Conservation (phyloP, 2,888 invertebrate species). For the Eilema griseolum region DNA sequence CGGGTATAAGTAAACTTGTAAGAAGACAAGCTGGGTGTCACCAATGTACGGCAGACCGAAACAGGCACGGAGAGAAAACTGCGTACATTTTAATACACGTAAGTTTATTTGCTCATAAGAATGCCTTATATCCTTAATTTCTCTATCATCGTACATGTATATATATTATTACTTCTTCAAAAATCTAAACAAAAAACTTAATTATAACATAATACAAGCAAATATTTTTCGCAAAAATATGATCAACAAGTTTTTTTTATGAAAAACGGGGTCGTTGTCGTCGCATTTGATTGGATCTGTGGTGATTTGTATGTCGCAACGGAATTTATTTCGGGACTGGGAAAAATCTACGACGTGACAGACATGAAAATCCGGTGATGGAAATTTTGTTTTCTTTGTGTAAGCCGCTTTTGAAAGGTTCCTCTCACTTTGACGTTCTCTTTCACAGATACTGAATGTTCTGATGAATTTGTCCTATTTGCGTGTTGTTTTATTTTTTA, state of each 20-base stretch:
- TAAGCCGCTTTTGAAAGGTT: slow-evolving; percentile 64
- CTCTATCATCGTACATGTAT: neutral
- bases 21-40: too few species aligned
- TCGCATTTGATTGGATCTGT: slow-evolving; percentile 71
- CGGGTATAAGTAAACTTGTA: too few species aligned
- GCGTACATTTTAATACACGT: too few species aligned
- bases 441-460: slow-evolving; percentile 54
- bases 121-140: neutral
- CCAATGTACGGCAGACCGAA: too few species aligned
- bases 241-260: slow-evolving; percentile 51
- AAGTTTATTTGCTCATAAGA: too few species aligned
- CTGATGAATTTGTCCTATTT: slow-evolving; percentile 59
- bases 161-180: neutral
- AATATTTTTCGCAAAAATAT: slow-evolving; percentile 25
- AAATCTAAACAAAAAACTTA: slow-evolving; percentile 31
- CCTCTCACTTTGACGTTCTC: slow-evolving; percentile 62
- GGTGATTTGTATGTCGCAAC: slow-evolving; percentile 74
- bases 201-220: slow-evolving; percentile 20
- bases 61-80: too few species aligned
- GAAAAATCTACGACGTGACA: slow-evolving; percentile 74
- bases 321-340: slow-evolving; percentile 69
- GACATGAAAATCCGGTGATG: slow-evolving; percentile 72
- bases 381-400: slow-evolving; percentile 73
- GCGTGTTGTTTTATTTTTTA: slow-evolving; percentile 19
- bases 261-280: slow-evolving; percentile 56